Evolutionary conservation across 2,888 invertebrate genomes (phyloP), one percentile per base, ranked within the genome.

Genomic region (Eudemis profundana): DNA sequence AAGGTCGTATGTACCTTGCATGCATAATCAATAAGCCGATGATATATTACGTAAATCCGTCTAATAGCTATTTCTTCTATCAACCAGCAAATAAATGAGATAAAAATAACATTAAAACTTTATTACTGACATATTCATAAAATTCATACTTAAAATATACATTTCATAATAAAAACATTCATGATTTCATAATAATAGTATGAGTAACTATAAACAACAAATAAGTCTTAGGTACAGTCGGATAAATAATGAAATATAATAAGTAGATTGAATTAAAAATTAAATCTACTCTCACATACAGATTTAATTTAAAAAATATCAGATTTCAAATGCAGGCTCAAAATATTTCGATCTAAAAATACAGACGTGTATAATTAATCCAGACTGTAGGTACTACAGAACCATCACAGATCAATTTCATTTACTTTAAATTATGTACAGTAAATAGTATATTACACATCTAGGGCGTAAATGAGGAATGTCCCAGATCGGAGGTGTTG

Each of bases 391-490:
- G 5, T 40, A 4, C 4, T 23, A n/a, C 5, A 46, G 23, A 15
- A 62, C n/a, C 14, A 62, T 62, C 62, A 62, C 62, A 62, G 54
- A 47, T 62, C 17, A 47, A 54, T 54, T 54, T 38, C 14, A 38
- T 36, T 46, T 46, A 15, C 21, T 57, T 49, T 10, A 5, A 14
- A 19, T n/a, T 15, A 7, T n/a, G n/a, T n/a, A n/a, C n/a, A n/a
- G n/a, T n/a, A n/a, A n/a, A n/a, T n/a, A n/a, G n/a, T n/a, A n/a
- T n/a, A n/a, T n/a, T n/a, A n/a, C n/a, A n/a, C n/a, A n/a, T n/a
- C n/a, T n/a, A n/a, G n/a, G n/a, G n/a, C n/a, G n/a, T n/a, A n/a
- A n/a, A n/a, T n/a, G n/a, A n/a, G n/a, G n/a, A n/a, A n/a, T n/a
- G n/a, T n/a, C n/a, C n/a, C n/a, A n/a, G n/a, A n/a, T n/a, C n/a